Evolutionary conservation across 2,113 vertebrate genomes (phyloP).

Genomic region (western clawed frog (Xenopus tropicalis)): DNA sequence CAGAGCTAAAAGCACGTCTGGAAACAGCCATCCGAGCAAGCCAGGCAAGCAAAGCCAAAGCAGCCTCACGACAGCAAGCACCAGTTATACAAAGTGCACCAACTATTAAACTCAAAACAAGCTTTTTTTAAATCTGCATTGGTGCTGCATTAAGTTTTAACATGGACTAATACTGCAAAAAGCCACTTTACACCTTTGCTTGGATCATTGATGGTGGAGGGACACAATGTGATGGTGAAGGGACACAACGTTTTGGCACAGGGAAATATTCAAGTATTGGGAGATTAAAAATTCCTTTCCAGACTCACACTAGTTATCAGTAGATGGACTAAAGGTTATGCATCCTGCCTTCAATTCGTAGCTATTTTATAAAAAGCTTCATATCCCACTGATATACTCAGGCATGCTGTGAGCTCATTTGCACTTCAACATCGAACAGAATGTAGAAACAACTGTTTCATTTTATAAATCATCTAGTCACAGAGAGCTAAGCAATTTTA

Average conservation of each 20-base stretch:
- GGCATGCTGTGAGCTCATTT: not conserved
- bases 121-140: constrained; percentile 81
- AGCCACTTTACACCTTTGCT: not conserved
- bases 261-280: no score
- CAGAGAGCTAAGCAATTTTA: no score
- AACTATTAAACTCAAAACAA: constrained; percentile 97
- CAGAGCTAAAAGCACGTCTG: constrained; percentile 87
- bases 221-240: no score
- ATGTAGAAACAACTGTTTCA: not conserved
- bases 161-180: not conserved
- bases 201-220: not conserved
- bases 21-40: constrained; percentile 92
- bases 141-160: constrained; percentile 24
- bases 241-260: not conserved
- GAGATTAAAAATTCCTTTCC: no score
- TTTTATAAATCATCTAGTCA: not conserved
- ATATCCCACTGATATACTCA: not conserved
- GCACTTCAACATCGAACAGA: not conserved
- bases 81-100: constrained; percentile 83
- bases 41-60: constrained; percentile 92
- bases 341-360: no score
- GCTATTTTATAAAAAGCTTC: not conserved
- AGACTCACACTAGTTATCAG: no score
- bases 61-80: constrained; percentile 77
- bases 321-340: no score